These are phyloP conservation scores for Leucophenga varia DNA, from an alignment of 1,140 invertebrate genomes.

Conservation along the genomic window DNA sequence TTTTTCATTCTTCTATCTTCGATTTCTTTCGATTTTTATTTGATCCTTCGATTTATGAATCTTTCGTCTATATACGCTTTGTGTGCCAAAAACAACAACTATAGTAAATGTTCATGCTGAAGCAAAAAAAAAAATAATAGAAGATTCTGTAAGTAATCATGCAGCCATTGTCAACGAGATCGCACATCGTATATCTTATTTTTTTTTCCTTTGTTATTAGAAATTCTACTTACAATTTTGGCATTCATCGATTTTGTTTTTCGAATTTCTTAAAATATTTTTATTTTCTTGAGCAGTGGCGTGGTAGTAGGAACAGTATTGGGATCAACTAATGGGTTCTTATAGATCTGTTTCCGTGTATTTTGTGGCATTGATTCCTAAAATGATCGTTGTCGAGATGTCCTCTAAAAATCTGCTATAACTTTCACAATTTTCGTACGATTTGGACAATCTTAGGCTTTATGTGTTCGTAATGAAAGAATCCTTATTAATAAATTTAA, in stretches of 20 bases:
- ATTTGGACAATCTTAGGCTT: no score
- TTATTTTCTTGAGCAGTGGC: not conserved
- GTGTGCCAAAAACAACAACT: slow-evolving; percentile 11
- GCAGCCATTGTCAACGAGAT: slow-evolving; percentile 55
- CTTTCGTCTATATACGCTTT: no score
- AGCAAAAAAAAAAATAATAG: slow-evolving; percentile 12
- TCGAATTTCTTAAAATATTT: slow-evolving; percentile 29
- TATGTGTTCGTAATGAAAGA: no score
- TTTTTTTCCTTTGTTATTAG: slow-evolving; percentile 40
- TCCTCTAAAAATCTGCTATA: no score
- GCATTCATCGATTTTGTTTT: slow-evolving; percentile 7
- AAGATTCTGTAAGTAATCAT: slow-evolving; percentile 33
- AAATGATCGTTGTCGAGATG: no score
- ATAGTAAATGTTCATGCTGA: slow-evolving; percentile 1
- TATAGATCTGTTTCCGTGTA: no score
- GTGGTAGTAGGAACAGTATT: not conserved
- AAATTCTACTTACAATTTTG: slow-evolving; percentile 7
- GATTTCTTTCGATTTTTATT: slow-evolving; percentile 2
- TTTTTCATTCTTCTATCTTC: slow-evolving; percentile 13
- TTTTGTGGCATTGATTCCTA: no score
- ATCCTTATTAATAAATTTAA: no score
- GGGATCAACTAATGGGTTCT: no score
- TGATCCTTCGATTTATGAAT: slow-evolving; percentile 23
- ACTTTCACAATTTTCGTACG: no score
- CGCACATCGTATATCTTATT: slow-evolving; percentile 53